These are phyloP conservation scores for Aphelenchoides fujianensis DNA, from an alignment of 1,140 invertebrate species.

Conservation along the genomic window DNA sequence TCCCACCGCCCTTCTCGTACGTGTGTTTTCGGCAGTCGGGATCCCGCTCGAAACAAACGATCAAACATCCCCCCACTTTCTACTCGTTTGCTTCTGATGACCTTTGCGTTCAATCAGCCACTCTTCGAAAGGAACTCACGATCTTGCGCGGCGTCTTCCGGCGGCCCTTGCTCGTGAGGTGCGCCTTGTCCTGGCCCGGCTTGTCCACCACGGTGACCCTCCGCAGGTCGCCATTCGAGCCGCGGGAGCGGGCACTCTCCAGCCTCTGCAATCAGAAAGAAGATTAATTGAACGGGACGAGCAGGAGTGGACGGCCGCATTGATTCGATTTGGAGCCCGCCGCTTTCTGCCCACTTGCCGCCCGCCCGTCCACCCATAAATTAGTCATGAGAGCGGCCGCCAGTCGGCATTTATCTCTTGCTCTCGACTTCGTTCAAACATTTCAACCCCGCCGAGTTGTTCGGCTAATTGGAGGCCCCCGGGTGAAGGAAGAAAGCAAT, in stretches of 20 bases:
- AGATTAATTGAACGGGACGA: constrained; percentile 1
- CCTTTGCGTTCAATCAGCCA: background rate
- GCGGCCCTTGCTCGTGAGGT: constrained; percentile 22
- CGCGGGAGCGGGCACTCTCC: background rate
- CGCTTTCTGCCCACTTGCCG: background rate
- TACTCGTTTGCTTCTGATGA: no score
- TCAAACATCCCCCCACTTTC: no score
- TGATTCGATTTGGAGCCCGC: background rate
- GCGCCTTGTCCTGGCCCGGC: constrained; percentile 35
- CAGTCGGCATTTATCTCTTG: no score
- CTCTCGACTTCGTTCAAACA: no score
- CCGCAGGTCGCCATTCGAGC: background rate
- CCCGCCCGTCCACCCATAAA: background rate
- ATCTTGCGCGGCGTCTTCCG: constrained; percentile 6
- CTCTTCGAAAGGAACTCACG: constrained; percentile 16
- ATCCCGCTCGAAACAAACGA: no score
- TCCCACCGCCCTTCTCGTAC: no score
- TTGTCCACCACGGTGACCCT: constrained; percentile 35
- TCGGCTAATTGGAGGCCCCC: no score
- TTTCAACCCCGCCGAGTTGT: no score
- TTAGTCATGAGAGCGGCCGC: constrained; percentile 1
- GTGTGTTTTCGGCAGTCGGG: no score
- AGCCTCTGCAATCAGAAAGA: constrained; percentile 9
- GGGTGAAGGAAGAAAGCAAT: no score
- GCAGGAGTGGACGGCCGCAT: no score